Base-by-base conservation (phyloP, 2,888 invertebrate genomes). In the Cerceris ruficornis region DNA sequence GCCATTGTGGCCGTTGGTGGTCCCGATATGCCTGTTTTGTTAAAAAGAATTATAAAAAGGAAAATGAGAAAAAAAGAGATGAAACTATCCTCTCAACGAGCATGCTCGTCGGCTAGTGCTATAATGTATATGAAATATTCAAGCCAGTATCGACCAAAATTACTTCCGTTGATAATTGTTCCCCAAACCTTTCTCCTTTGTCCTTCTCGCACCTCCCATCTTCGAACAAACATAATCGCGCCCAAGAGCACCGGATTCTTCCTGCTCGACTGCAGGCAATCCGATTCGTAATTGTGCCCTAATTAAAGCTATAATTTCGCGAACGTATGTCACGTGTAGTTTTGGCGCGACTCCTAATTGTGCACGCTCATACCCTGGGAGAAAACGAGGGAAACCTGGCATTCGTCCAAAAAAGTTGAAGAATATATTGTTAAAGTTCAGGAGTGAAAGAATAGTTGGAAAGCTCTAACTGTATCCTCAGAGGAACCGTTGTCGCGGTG, bases 371-470 rank as follows among this genome's bases (percentile, higher is more conserved):
- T 75, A 59, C 69, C 65, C 60, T 50, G 52, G 46, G 41, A 74
- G 66, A 50, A 71, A 82, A 72, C 60, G 49, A 70, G 57, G 59
- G 46, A 78, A 77, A 68, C 71, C 68, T 73, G 83, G 83, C 80
- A 77, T 83, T 78, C 84, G 82, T 81, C 86, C 81, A 84, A 84
- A 68, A 80, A 81, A 75, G 74, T 77, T 83, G 67, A 80, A 74
- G 80, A 72, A 77, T 81, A 79, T 84, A 84, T 89, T 87, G 89
- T 89, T 89, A 86, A 86, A 87, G 86, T 86, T 88, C 80, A 76
- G 28, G 28, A 80, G 70, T 72, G 61, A 61, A 75, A 46, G 60
- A 75, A 75, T 69, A 66, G 28, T 69, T 71, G 75, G 71, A 73
- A 83, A 73, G 13, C 58, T 62, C 73, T 80, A 71, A 80, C 71